phyloP scores from a whole-genome alignment of 2,888 invertebrate species.

The Physocephala rufipes region DNA sequence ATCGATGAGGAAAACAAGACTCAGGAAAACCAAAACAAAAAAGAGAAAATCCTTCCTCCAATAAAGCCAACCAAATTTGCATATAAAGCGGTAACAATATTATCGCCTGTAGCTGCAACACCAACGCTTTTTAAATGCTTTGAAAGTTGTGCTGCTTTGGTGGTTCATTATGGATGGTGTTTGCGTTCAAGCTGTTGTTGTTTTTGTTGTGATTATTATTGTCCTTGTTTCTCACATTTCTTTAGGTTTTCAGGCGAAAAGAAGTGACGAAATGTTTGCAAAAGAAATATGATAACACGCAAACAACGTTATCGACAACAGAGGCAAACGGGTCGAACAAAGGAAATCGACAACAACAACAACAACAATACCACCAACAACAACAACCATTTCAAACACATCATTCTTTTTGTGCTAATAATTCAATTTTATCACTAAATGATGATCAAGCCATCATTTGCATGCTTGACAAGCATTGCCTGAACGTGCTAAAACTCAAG shows the following conservation, averaged over 20 bases:
- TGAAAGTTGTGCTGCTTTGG: too few species aligned
- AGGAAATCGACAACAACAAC: background rate
- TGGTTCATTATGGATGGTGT: too few species aligned
- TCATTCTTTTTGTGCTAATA: constrained; percentile 1
- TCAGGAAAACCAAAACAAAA: background rate
- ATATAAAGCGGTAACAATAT: constrained; percentile 26
- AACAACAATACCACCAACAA: background rate
- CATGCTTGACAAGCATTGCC: constrained; percentile 32
- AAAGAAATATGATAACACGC: background rate
- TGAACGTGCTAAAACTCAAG: constrained; percentile 1
- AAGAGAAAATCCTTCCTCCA: background rate
- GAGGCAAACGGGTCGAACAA: background rate
- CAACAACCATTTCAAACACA: constrained; percentile 7
- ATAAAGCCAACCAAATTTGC: constrained; percentile 23
- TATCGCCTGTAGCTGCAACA: constrained; percentile 1
- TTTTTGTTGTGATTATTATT: constrained; percentile 3
- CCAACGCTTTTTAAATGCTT: background rate
- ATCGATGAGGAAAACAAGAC: background rate
- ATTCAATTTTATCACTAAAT: constrained; percentile 19
- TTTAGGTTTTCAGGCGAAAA: background rate
- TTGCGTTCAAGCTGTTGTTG: background rate
- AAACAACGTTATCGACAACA: background rate
- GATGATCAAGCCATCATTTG: constrained; percentile 26
- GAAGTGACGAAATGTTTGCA: background rate
- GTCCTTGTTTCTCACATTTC: background rate